A percentile compares a stretch with the other conserved stretches of the same genome.
phyloP scores from a whole-genome alignment of 2,888 invertebrate species.

The Rosalia funebris region DNA sequence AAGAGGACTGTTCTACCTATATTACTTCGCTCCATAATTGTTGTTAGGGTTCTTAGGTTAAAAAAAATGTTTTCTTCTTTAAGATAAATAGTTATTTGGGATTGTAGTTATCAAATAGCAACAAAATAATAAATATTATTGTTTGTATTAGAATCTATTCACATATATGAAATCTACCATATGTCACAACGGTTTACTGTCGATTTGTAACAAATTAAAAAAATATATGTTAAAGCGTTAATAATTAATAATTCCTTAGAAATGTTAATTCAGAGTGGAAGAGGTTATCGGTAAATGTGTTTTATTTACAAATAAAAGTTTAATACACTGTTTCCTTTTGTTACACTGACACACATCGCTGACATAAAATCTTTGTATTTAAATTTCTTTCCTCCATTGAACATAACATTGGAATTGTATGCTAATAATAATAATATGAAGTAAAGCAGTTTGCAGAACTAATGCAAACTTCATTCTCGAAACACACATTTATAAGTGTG shows the following conservation, averaged over 20 bases:
- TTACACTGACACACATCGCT: background rate
- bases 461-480: background rate
- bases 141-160: too few species aligned
- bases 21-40: too few species aligned
- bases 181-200: background rate
- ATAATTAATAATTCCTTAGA: constrained; percentile 12
- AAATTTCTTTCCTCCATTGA: background rate
- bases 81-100: too few species aligned
- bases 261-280: constrained; percentile 7
- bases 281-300: constrained; percentile 16
- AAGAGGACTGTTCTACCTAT: too few species aligned
- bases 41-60: too few species aligned
- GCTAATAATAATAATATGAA: background rate
- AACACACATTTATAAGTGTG: background rate
- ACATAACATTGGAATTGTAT: background rate
- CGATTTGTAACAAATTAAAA: constrained; percentile 15
- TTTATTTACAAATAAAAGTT: constrained; percentile 22
- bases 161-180: background rate
- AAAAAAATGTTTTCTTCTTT: too few species aligned
- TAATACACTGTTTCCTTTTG: background rate
- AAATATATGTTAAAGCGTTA: constrained; percentile 15
- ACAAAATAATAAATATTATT: too few species aligned
- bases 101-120: too few species aligned
- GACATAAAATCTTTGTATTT: background rate
- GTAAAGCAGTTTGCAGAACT: background rate